phyloP scores from a whole-genome alignment of 1,140 invertebrate species.

The Neodiprion fabricii region DNA sequence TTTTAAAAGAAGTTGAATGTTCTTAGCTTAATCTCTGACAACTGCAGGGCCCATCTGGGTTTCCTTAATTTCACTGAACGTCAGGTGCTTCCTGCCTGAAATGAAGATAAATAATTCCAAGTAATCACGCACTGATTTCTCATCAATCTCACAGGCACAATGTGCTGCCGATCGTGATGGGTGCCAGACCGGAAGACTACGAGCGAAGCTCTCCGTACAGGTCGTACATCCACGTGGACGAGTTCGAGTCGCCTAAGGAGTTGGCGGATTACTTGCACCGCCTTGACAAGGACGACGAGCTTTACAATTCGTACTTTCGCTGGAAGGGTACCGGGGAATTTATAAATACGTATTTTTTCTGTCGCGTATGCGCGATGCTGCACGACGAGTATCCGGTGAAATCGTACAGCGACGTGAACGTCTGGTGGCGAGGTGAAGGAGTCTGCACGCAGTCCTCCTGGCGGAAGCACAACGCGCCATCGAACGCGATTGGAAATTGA shows the following conservation, averaged over 20 bases:
- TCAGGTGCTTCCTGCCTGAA: no score
- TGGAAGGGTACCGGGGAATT: conserved; percentile 93
- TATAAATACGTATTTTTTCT: conserved; percentile 96
- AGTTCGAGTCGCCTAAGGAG: conserved; percentile 85
- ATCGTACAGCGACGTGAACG: conserved; percentile 83
- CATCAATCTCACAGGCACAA: conserved; percentile 71
- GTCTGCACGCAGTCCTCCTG: conserved; percentile 74
- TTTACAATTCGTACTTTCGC: conserved; percentile 93
- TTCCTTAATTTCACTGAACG: no score
- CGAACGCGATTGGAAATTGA: conserved; percentile 10
- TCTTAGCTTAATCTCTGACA: no score
- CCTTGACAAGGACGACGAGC: conserved; percentile 83
- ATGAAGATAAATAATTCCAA: no score
- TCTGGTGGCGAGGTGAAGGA: conserved; percentile 84
- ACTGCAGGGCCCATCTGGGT: no score
- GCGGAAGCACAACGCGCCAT: conserved; percentile 63
- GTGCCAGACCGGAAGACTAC: conserved; percentile 90
- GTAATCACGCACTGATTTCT: not conserved
- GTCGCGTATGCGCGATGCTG: conserved; percentile 89
- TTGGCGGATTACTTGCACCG: conserved; percentile 85
- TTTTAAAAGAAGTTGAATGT: no score
- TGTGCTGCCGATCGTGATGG: conserved; percentile 94
- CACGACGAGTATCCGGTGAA: conserved; percentile 74
- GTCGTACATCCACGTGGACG: conserved; percentile 93
- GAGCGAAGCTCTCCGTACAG: conserved; percentile 83